Percentiles rank a stretch among this genome's conserved stretches.
Conservation (phyloP, 2,113 vertebrate genomes). For the Menura novaehollandiae region DNA sequence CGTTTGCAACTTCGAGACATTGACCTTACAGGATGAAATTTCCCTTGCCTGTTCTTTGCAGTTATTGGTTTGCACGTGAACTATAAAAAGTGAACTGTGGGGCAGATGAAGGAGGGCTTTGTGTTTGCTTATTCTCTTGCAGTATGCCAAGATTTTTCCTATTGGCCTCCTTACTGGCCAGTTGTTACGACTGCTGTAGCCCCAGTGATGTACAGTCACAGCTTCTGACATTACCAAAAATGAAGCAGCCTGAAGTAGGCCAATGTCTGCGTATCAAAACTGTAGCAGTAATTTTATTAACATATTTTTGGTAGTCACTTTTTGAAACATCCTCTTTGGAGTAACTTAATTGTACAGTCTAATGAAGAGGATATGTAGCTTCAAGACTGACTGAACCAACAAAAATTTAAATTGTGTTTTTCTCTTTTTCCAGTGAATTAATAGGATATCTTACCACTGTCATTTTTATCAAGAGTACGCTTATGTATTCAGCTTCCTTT, state of each 20-base stretch:
- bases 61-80: neutral
- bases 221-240: neutral
- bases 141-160: neutral
- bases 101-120: neutral
- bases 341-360: neutral
- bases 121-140: neutral
- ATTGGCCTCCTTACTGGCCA: neutral
- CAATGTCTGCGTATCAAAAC: neutral
- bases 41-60: neutral
- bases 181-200: neutral
- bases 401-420: neutral
- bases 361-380: neutral
- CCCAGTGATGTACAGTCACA: neutral
- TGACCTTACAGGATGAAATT: neutral
- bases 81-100: neutral
- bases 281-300: neutral
- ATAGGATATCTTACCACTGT: neutral
- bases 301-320: neutral
- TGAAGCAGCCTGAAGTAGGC: neutral
- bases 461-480: neutral
- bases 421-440: neutral
- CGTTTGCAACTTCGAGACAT: neutral
- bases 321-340: neutral
- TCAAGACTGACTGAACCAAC: neutral
- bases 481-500: neutral